These are phyloP conservation scores for Apoderus coryli DNA, from an alignment of 2,888 invertebrate genomes.

Conservation along the genomic window DNA sequence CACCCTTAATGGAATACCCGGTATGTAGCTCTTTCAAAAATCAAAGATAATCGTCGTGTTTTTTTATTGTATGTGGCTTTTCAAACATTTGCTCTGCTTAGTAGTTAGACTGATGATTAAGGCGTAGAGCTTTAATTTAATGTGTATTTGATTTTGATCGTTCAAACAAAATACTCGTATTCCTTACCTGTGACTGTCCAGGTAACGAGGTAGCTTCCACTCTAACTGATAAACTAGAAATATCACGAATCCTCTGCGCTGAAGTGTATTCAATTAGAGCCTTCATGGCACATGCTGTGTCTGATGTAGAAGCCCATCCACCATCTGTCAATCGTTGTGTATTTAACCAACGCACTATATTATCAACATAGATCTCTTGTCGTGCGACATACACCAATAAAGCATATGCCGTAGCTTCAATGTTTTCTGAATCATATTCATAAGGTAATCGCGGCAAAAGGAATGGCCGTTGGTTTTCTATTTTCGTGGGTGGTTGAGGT, in stretches of 20 bases:
- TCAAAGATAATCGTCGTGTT: too few species aligned
- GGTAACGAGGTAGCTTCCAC: conserved; percentile 73
- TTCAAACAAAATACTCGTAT: too few species aligned
- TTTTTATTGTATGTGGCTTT: too few species aligned
- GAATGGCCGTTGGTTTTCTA: conserved; percentile 86
- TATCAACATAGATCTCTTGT: conserved; percentile 66
- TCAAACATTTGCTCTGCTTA: too few species aligned
- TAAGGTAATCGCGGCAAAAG: conserved; percentile 76
- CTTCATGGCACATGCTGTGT: conserved; percentile 77
- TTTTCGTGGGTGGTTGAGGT: conserved; percentile 68
- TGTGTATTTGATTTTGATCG: too few species aligned
- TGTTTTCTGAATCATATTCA: conserved; percentile 78
- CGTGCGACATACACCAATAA: conserved; percentile 76
- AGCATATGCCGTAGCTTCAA: conserved; percentile 87
- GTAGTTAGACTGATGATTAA: too few species aligned
- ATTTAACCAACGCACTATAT: conserved; percentile 84
- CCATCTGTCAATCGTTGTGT: conserved; percentile 74
- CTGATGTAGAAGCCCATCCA: conserved; percentile 46
- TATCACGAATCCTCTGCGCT: conserved; percentile 70
- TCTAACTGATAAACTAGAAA: conserved; percentile 56
- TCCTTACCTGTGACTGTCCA: conserved; percentile 43
- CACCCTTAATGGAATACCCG: too few species aligned
- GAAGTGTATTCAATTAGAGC: conserved; percentile 83
- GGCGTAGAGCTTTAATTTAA: too few species aligned
- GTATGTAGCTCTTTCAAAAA: too few species aligned